These are phyloP conservation scores for Drosophila sp. DNA, from an alignment of 1,140 invertebrate species.

Conservation along the genomic window DNA sequence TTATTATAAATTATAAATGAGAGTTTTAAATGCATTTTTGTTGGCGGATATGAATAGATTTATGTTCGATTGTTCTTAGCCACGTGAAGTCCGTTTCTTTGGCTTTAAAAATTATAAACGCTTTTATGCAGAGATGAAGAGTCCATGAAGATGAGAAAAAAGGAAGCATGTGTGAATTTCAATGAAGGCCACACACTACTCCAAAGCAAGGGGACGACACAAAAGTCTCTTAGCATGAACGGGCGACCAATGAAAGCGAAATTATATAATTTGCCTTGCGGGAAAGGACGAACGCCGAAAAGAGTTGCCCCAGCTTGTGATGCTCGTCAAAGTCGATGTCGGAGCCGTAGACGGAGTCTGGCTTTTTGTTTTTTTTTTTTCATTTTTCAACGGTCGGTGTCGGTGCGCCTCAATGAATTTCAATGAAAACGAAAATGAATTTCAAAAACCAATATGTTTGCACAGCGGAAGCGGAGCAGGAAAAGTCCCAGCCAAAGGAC, in stretches of 20 bases:
- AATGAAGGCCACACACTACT: slow-evolving; percentile 49
- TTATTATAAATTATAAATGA: no score
- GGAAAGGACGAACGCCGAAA: slow-evolving; percentile 48
- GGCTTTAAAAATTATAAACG: slow-evolving; percentile 27
- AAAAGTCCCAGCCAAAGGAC: not conserved
- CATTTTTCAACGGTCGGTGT: slow-evolving; percentile 50
- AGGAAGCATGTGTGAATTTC: slow-evolving; percentile 36
- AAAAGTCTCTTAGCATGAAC: no score
- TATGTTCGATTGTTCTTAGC: not conserved
- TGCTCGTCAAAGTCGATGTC: not conserved
- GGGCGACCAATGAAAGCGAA: slow-evolving; percentile 62
- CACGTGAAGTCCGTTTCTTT: not conserved
- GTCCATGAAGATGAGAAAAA: not conserved
- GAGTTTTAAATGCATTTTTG: no score
- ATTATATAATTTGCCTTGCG: slow-evolving; percentile 60
- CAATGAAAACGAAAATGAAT: slow-evolving; percentile 82
- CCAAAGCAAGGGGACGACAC: no score
- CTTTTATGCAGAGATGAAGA: not conserved
- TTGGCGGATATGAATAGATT: no score
- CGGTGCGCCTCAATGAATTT: slow-evolving; percentile 67
- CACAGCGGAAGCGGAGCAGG: slow-evolving; percentile 32
- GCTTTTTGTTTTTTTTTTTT: slow-evolving; percentile 54
- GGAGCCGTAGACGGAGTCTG: not conserved
- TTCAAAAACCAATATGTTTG: slow-evolving; percentile 77
- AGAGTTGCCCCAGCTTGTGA: slow-evolving; percentile 39